phyloP scores from a whole-genome alignment of 2,797 vertebrate genomes.

The Macropus fuliginosus region DNA sequence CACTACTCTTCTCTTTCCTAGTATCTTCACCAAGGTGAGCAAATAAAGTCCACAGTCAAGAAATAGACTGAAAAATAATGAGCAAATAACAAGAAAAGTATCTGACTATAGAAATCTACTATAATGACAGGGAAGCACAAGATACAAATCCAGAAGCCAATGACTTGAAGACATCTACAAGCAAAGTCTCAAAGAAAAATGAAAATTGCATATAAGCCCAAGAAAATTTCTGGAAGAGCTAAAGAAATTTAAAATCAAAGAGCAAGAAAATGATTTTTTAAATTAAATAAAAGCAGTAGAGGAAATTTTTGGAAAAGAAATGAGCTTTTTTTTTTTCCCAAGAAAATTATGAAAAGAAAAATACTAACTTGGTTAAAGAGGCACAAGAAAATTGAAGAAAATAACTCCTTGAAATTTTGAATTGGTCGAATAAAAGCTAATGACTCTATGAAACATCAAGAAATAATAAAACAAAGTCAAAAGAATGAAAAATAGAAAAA shows the following conservation, averaged over 20 bases:
- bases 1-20: background rate
- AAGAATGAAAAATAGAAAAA: no score
- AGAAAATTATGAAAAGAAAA: background rate
- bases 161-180: background rate
- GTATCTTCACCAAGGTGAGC: background rate
- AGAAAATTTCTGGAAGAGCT: background rate
- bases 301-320: no score
- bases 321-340: no score
- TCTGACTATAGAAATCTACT: background rate
- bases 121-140: background rate
- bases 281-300: no score
- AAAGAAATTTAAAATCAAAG: background rate
- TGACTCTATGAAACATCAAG: no score
- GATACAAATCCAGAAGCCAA: background rate
- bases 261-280: background rate
- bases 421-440: no score
- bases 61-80: background rate
- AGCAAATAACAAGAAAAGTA: background rate
- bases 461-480: no score
- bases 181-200: background rate
- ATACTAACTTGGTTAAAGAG: background rate
- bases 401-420: background rate
- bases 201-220: background rate
- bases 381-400: background rate
- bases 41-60: background rate